A percentile compares a stretch with the other conserved stretches of the same genome.
These are phyloP conservation scores for Adineta ricciae DNA, from an alignment of 2,888 invertebrate species.

Conservation along the genomic window DNA sequence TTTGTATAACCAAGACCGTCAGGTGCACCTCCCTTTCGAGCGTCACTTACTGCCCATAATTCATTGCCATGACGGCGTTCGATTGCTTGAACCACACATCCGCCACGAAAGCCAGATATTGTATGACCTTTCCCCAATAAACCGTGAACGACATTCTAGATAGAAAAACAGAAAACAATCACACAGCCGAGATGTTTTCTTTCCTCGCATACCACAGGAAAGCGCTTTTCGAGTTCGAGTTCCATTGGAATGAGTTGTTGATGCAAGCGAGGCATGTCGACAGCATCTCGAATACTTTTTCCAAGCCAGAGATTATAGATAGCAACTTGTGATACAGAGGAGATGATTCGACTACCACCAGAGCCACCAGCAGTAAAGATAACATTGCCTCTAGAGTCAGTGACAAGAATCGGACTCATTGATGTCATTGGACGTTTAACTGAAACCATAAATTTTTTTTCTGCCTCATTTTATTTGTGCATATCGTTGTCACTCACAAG, in stretches of 20 bases:
- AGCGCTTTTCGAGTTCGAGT: conserved; percentile 30
- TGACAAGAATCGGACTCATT: conserved; percentile 70
- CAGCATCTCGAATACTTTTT: conserved; percentile 22
- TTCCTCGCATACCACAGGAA: conserved; percentile 16
- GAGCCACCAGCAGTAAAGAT: conserved; percentile 69
- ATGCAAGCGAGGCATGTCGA: conserved; percentile 31
- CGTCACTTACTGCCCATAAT: conserved; percentile 30
- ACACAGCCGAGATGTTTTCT: too few species aligned
- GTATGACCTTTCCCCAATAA: background rate
- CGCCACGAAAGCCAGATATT: conserved; percentile 5
- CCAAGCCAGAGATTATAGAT: conserved; percentile 26
- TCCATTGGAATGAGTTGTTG: conserved; percentile 28
- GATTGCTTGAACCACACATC: conserved; percentile 31
- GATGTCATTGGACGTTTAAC: conserved; percentile 75
- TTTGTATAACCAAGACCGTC: conserved; percentile 24
- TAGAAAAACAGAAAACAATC: background rate
- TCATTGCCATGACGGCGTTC: background rate
- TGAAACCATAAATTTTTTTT: background rate
- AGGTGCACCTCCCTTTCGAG: conserved; percentile 31
- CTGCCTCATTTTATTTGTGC: background rate
- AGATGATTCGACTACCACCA: conserved; percentile 80
- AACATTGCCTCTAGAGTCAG: conserved; percentile 57
- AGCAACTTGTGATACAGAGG: conserved; percentile 56
- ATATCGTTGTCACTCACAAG: conserved; percentile 48
- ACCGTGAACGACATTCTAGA: background rate